Evolutionary conservation across 1,140 invertebrate species (phyloP).

Genomic region (Drosophila miranda): DNA sequence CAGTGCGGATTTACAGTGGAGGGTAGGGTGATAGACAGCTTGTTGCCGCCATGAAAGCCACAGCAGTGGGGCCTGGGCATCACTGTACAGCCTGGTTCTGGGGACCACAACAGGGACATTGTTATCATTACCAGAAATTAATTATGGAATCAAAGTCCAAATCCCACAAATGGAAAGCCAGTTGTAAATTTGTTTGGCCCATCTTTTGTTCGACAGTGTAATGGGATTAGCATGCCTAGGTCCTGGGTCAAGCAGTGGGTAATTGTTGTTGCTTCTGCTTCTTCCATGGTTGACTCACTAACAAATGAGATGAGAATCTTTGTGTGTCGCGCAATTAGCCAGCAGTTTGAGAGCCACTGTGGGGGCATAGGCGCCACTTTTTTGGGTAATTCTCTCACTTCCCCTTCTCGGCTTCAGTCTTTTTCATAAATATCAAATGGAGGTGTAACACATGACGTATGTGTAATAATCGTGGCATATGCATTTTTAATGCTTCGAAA

Average conservation of each 20-base stretch:
- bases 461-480: slow-evolving; percentile 60
- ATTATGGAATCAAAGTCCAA: slow-evolving; percentile 39
- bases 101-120: neutral
- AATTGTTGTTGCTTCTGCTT: slow-evolving; percentile 42
- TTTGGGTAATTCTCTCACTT: slow-evolving; percentile 1
- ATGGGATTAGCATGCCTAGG: slow-evolving; percentile 23
- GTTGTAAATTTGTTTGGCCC: neutral
- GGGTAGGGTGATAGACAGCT: slow-evolving; percentile 1
- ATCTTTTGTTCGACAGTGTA: slow-evolving; percentile 45
- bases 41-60: slow-evolving; percentile 51
- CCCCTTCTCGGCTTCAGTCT: neutral
- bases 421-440: slow-evolving; percentile 70
- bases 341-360: slow-evolving; percentile 41
- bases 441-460: slow-evolving; percentile 47
- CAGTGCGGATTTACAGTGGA: slow-evolving; percentile 1
- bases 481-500: slow-evolving; percentile 58
- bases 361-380: neutral
- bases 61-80: slow-evolving; percentile 29
- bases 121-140: slow-evolving; percentile 17
- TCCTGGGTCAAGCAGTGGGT: slow-evolving; percentile 41
- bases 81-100: slow-evolving; percentile 33
- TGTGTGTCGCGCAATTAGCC: slow-evolving; percentile 45
- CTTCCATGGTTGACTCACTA: no score
- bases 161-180: neutral
- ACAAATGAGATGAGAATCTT: no score